Evolutionary conservation across 2,113 vertebrate genomes (phyloP), one percentile per base, ranked within the genome.

Genomic region (Cyprinodon brontotheroides): DNA sequence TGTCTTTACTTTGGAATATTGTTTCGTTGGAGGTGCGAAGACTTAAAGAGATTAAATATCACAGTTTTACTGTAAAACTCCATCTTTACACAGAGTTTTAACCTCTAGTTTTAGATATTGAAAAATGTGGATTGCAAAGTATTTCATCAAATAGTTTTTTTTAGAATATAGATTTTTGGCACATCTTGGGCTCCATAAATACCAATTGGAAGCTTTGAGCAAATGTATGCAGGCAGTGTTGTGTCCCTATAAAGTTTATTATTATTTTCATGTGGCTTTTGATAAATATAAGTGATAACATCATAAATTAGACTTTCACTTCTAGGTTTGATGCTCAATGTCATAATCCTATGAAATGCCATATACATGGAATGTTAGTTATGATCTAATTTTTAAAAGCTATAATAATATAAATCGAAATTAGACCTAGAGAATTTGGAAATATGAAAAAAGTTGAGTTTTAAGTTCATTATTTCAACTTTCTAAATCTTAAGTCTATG

Each of bases 101-200:
- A 29, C 7, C 9, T 57, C 20, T 57, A 57, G 50, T 61, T 61
- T 37, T 61, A 61, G 11, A 13, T 36, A 13, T 61, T 3, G 22
- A 37, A 37, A 61, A 13, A 37, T 13, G 14, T 2, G 37, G 6
- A 8, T 14, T 61, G 22, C 6, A n/a, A 12, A 0, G 8, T 6
- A n/a, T 63, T 3, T 22, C 11, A 12, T 14, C 1, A 41, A 36
- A 61, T 59, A 9, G 36, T 10, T 20, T 11, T 11, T 43, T 48
- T 50, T 50, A 29, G 29, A 22, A 11, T 6, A 9, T 43, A 61
- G 69, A 11, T 12, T 77, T 48, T 79, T 84, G 74, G 72, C 77
- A 84, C 73, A 71, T 65, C 78, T 72, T 0, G 41, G 72, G 67
- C 75, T 86, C 82, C 72, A 45, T 45, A 73, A 0, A 0, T 2